These are phyloP conservation scores for Centropristis striata DNA, from an alignment of 2,113 vertebrate genomes.

Conservation along the genomic window DNA sequence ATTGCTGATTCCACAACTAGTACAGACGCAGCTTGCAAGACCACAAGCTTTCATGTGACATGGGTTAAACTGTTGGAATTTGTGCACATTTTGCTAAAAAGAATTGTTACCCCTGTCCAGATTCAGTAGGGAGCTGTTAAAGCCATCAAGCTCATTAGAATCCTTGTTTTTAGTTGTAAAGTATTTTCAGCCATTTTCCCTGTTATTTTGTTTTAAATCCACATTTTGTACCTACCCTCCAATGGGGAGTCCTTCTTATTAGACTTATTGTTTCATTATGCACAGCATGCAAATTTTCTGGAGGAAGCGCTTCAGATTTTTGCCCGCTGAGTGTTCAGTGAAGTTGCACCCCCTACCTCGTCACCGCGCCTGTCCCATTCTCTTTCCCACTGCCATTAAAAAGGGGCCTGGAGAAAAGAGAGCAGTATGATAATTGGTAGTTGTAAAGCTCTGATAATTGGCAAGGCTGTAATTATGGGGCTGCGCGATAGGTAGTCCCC, in stretches of 20 bases:
- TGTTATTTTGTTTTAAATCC: background rate
- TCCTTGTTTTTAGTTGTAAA: background rate
- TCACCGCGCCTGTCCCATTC: constrained; percentile 41
- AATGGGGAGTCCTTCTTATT: constrained; percentile 4
- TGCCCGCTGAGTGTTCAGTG: constrained; percentile 28
- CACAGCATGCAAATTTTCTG: constrained; percentile 47
- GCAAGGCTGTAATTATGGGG: constrained; percentile 72
- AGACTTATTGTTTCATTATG: constrained; percentile 51
- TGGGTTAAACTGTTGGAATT: constrained; percentile 10
- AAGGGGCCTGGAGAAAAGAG: constrained; percentile 58
- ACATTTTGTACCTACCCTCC: background rate
- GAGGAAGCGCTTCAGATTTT: constrained; percentile 23
- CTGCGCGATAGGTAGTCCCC: constrained; percentile 56
- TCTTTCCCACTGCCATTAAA: constrained; percentile 57
- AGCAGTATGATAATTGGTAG: constrained; percentile 72
- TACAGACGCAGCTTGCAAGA: constrained; percentile 22
- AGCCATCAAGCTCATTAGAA: constrained; percentile 26
- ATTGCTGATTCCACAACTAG: constrained; percentile 56
- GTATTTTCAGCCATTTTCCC: background rate
- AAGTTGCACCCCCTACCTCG: constrained; percentile 40
- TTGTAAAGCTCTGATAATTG: constrained; percentile 80
- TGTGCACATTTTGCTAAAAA: constrained; percentile 13
- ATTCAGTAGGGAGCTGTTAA: constrained; percentile 5
- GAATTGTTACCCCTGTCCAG: background rate
- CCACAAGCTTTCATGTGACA: constrained; percentile 8